A percentile compares a stretch with the other conserved stretches of the same genome.
Conservation (phyloP, 2,797 vertebrate species). For the Eospalax fontanierii region DNA sequence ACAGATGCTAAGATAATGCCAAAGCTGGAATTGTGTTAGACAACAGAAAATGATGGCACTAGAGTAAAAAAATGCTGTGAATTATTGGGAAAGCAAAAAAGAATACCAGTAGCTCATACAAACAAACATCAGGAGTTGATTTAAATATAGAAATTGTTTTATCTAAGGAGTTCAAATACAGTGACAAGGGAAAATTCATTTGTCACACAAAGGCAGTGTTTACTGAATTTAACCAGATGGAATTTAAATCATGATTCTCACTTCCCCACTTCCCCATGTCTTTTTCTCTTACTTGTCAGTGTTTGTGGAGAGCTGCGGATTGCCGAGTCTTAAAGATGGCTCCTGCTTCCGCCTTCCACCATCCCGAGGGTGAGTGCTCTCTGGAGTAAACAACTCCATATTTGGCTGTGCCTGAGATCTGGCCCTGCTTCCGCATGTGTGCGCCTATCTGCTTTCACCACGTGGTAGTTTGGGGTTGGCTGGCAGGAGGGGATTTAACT, state of each 20-base stretch:
- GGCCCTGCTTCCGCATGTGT: too few relatives aligned
- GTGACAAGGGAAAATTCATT: neutral
- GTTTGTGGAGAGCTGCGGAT: too few relatives aligned
- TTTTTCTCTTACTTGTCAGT: too few relatives aligned
- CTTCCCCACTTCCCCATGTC: too few relatives aligned
- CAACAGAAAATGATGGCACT: neutral
- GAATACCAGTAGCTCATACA: neutral
- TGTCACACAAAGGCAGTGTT: neutral
- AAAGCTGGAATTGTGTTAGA: neutral
- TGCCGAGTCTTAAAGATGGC: too few relatives aligned
- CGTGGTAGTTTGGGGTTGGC: too few relatives aligned
- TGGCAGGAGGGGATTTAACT: too few relatives aligned
- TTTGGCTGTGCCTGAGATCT: too few relatives aligned
- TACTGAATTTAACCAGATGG: neutral
- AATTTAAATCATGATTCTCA: neutral
- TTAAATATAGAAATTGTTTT: neutral
- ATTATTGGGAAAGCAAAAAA: neutral
- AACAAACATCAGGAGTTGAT: neutral
- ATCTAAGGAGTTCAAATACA: neutral
- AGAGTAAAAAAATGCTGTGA: neutral
- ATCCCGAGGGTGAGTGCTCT: too few relatives aligned
- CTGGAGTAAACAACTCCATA: too few relatives aligned
- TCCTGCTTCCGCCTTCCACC: too few relatives aligned
- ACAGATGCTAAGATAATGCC: neutral
- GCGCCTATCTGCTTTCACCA: too few relatives aligned